Conservation (phyloP, 1,140 invertebrate genomes). For the Rhynchophorus ferrugineus region DNA sequence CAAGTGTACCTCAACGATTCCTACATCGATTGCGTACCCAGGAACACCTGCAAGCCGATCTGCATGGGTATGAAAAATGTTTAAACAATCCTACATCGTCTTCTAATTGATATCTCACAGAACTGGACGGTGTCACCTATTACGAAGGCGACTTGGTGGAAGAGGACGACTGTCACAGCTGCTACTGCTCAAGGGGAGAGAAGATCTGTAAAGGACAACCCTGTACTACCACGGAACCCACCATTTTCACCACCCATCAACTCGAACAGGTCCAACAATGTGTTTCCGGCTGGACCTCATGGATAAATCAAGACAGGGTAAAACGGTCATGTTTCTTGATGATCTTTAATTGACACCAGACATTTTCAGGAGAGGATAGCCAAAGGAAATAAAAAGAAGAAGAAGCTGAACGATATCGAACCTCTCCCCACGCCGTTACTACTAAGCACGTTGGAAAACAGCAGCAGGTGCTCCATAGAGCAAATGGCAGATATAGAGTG, state of each 20-base stretch:
- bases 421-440: slow-evolving; percentile 48
- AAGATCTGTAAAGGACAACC: slow-evolving; percentile 63
- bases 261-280: slow-evolving; percentile 45
- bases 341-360: too few relatives aligned
- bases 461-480: slow-evolving; percentile 47
- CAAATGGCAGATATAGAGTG: slow-evolving; percentile 69
- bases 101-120: too few relatives aligned
- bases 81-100: too few relatives aligned
- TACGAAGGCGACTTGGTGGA: slow-evolving; percentile 72
- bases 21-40: slow-evolving; percentile 64
- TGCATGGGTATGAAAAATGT: slow-evolving; percentile 48
- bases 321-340: neutral
- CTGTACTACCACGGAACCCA: slow-evolving; percentile 41
- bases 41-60: slow-evolving; percentile 58
- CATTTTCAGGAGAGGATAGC: slow-evolving; percentile 24
- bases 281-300: slow-evolving; percentile 62
- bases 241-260: slow-evolving; percentile 30
- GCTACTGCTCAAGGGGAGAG: slow-evolving; percentile 61
- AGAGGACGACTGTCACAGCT: slow-evolving; percentile 68
- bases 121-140: slow-evolving; percentile 56
- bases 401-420: slow-evolving; percentile 50
- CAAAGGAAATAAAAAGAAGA: slow-evolving; percentile 31
- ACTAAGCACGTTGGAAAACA: slow-evolving; percentile 42
- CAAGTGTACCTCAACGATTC: slow-evolving; percentile 63
- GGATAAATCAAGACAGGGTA: slow-evolving; percentile 57